Evolutionary conservation across 2,888 invertebrate species (phyloP), one percentile per base, ranked within the genome.

Genomic region (Drosophila acutilabella): DNA sequence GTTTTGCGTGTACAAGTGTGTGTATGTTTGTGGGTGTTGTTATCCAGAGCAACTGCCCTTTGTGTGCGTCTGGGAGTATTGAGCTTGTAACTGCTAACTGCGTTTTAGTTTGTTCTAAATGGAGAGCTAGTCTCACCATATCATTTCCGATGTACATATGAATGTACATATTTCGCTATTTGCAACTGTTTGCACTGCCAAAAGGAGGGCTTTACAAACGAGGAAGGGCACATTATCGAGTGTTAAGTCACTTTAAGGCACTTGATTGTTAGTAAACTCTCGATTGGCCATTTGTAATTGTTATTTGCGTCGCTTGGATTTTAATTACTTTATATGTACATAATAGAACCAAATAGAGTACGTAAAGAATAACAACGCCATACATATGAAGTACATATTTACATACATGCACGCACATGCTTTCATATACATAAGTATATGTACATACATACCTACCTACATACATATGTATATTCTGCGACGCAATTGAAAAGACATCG

Each of bases 401-500:
- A 30, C 30, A 20, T 20, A 20, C 26, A 40, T 40, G 23, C 23
- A 30, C 45, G 62, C 30, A 60, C 7, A 26, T 13, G n/a, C 14
- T 40, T 36, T 13, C 23, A 50, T 50, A 52, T 57, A 56, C 23
- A 52, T 64, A 41, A 42, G n/a, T 51, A 45, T 51, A 45, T 16
- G n/a, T 64, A 33, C 14, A 30, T 20, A 20, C 10, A 42, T 54
- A 56, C 20, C 33, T 53, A 20, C n/a, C 50, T 53, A 11, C 52
- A 36, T 23, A 23, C 6, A 6, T 81, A 67, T 69, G 53, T 69
- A 76, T 85, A 87, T 84, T 87, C 82, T 86, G 85, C 85, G 85
- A 81, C 85, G 85, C 85, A 86, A 87, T 86, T 84, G 80, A 84
- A 85, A 85, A 85, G 82, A 88, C 88, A 84, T 87, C 74, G 89